These are phyloP conservation scores for Aphelenchoides fujianensis DNA, from an alignment of 1,140 invertebrate species.

Conservation along the genomic window DNA sequence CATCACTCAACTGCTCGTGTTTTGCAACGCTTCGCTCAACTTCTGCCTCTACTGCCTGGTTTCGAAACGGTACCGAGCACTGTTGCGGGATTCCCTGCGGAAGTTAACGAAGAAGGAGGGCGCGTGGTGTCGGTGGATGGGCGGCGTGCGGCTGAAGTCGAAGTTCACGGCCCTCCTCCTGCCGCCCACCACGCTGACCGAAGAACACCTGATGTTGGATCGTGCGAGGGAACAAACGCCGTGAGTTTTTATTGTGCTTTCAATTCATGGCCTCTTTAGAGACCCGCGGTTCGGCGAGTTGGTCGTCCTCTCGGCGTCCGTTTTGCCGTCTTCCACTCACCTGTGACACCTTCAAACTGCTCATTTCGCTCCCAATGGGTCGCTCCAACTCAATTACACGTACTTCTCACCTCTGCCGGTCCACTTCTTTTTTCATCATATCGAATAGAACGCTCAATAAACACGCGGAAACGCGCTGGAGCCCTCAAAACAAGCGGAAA, in stretches of 20 bases:
- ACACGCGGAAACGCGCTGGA: too few relatives aligned
- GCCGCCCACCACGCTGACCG: constrained; percentile 9
- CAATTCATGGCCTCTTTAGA: too few relatives aligned
- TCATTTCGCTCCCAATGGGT: too few relatives aligned
- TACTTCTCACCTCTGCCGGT: background rate
- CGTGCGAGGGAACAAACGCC: background rate
- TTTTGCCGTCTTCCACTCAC: background rate
- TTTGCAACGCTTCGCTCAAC: constrained; percentile 61
- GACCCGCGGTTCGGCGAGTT: background rate
- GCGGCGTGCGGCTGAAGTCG: constrained; percentile 31
- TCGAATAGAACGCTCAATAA: too few relatives aligned
- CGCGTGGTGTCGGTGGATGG: background rate
- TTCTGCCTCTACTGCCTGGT: constrained; percentile 61
- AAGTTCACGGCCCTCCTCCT: constrained; percentile 32
- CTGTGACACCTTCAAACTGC: too few relatives aligned
- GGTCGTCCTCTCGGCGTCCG: background rate
- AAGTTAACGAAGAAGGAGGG: constrained; percentile 17
- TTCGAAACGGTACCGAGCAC: constrained; percentile 50
- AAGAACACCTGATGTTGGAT: constrained; percentile 38
- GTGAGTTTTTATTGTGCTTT: background rate
- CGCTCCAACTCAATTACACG: background rate
- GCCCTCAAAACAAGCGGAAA: too few relatives aligned
- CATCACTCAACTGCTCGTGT: constrained; percentile 56
- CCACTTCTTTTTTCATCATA: too few relatives aligned
- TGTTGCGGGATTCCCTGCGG: constrained; percentile 43